A percentile compares a stretch with the other conserved stretches of the same genome.
Evolutionary conservation across 1,140 invertebrate species (phyloP).

Genomic region (Drosophila kohkoa): DNA sequence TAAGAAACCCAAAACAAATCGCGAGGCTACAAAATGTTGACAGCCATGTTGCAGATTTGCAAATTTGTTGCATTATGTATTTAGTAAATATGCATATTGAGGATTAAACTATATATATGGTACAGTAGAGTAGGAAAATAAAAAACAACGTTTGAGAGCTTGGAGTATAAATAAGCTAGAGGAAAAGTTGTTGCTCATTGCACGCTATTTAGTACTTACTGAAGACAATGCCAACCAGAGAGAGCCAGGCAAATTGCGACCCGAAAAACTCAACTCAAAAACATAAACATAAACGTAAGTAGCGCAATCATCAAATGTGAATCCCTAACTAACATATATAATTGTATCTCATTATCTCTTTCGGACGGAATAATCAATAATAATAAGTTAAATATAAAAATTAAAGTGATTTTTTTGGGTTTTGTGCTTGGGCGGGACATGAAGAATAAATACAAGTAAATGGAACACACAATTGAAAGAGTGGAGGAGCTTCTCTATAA

Average conservation of each 20-base stretch:
- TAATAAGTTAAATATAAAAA: background rate
- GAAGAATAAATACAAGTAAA: slow-evolving; percentile 5
- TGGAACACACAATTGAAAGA: background rate
- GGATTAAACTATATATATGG: slow-evolving; percentile 23
- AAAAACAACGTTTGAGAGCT: slow-evolving; percentile 19
- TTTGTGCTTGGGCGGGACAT: slow-evolving; percentile 17
- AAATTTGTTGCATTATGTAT: slow-evolving; percentile 10
- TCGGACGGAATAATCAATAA: slow-evolving; percentile 8
- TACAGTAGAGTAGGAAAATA: slow-evolving; percentile 17
- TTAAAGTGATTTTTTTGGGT: background rate
- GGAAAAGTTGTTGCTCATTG: slow-evolving; percentile 38
- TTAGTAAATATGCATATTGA: background rate
- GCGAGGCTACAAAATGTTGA: slow-evolving; percentile 13
- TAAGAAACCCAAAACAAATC: slow-evolving; percentile 16
- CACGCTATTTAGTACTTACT: slow-evolving; percentile 47
- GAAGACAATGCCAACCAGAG: slow-evolving; percentile 30
- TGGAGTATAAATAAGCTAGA: slow-evolving; percentile 43
- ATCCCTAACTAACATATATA: background rate
- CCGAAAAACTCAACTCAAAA: slow-evolving; percentile 34
- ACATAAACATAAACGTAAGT: slow-evolving; percentile 27
- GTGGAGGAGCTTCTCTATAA: background rate
- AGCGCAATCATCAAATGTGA: slow-evolving; percentile 5
- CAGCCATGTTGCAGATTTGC: slow-evolving; percentile 33
- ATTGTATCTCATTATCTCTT: background rate
- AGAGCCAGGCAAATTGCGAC: slow-evolving; percentile 21